These are phyloP conservation scores for Spisula subtruncata DNA, from an alignment of 2,888 invertebrate genomes.

Conservation along the genomic window DNA sequence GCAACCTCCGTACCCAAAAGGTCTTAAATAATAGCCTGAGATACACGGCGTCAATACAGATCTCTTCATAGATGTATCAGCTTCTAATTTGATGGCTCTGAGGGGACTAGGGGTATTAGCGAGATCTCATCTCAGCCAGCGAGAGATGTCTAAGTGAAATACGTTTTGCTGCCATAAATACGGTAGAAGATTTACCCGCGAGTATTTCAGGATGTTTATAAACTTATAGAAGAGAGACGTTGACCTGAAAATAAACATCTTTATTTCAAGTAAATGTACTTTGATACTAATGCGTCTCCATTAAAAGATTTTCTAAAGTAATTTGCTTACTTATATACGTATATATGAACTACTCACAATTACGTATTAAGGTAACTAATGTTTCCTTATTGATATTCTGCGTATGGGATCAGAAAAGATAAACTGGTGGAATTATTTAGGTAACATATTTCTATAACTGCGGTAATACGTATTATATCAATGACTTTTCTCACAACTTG, in stretches of 20 bases:
- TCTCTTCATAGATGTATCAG: constrained; percentile 42
- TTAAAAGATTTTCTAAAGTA: too few species aligned
- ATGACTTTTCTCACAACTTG: too few species aligned
- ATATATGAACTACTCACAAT: too few species aligned
- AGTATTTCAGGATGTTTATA: neutral
- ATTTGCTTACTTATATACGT: too few species aligned
- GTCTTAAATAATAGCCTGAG: constrained; percentile 52
- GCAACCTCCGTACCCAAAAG: constrained; percentile 46
- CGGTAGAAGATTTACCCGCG: neutral
- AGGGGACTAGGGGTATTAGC: constrained; percentile 32
- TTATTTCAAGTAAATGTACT: neutral
- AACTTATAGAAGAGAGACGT: neutral
- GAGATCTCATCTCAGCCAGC: constrained; percentile 34
- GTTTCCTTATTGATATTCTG: too few species aligned
- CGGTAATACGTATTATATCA: too few species aligned
- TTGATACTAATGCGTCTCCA: too few species aligned
- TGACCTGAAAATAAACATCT: neutral
- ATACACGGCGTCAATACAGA: constrained; percentile 46
- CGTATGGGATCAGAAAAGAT: too few species aligned
- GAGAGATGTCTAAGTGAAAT: constrained; percentile 50
- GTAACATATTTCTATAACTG: too few species aligned
- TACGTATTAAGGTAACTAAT: too few species aligned
- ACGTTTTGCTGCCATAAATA: constrained; percentile 5
- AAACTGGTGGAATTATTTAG: too few species aligned
- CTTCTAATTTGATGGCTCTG: constrained; percentile 43